Evolutionary conservation across 2,888 invertebrate genomes (phyloP).

Genomic region (Metellina segmentata): DNA sequence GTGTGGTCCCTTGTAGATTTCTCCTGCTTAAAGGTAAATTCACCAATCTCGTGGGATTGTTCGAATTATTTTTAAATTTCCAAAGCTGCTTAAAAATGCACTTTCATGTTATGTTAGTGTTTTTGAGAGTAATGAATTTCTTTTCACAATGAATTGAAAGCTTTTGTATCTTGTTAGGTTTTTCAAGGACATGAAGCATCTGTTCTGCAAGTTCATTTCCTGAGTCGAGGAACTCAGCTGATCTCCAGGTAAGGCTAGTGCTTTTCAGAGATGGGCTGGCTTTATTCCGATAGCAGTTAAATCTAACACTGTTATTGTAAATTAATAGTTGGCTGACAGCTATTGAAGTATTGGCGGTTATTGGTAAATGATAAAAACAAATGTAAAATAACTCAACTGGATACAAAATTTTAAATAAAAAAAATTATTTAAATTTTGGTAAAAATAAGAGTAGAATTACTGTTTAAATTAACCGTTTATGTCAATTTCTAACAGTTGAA

Average conservation of each 20-base stretch:
- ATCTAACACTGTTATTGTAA: too few relatives aligned
- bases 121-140: not conserved
- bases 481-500: too few relatives aligned
- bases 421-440: too few relatives aligned
- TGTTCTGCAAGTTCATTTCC: slow-evolving; percentile 90
- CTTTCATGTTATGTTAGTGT: not conserved
- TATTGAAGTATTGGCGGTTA: too few relatives aligned
- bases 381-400: too few relatives aligned
- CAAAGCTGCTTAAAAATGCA: not conserved
- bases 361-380: too few relatives aligned
- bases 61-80: not conserved
- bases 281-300: too few relatives aligned
- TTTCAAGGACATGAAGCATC: slow-evolving; percentile 95
- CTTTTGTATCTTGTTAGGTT: slow-evolving; percentile 83
- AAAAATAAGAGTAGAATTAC: too few relatives aligned
- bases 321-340: too few relatives aligned
- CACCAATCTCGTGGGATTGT: not conserved
- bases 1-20: slow-evolving; percentile 93
- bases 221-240: slow-evolving; percentile 92
- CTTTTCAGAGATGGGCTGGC: not conserved
- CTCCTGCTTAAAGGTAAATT: slow-evolving; percentile 88
- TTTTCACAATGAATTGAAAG: not conserved
- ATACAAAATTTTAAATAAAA: too few relatives aligned
- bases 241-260: slow-evolving; percentile 83
- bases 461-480: too few relatives aligned